These are phyloP conservation scores for Spodoptera exigua DNA, from an alignment of 2,888 invertebrate species.

Conservation along the genomic window DNA sequence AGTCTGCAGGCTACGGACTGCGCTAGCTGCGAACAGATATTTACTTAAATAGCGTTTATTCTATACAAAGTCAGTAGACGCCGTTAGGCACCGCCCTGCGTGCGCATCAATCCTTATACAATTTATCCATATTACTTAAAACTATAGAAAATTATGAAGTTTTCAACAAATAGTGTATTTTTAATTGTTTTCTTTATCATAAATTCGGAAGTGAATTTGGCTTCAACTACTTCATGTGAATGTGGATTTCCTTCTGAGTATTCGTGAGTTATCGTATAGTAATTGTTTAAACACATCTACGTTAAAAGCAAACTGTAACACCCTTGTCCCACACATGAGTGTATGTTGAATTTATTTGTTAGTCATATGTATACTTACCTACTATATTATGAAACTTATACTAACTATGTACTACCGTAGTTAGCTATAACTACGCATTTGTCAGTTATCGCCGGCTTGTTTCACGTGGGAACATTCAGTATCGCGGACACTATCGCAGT, in stretches of 20 bases:
- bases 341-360: not conserved
- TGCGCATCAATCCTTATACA: constrained; percentile 19
- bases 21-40: constrained; percentile 35
- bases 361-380: not conserved
- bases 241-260: constrained; percentile 37
- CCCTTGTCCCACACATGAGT: no score
- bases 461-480: constrained; percentile 67
- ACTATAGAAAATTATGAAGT: constrained; percentile 46
- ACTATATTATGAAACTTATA: not conserved
- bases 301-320: no score
- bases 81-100: constrained; percentile 22
- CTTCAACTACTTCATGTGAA: constrained; percentile 35
- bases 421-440: constrained; percentile 5
- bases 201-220: constrained; percentile 25
- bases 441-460: constrained; percentile 30
- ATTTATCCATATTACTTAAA: constrained; percentile 11
- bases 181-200: constrained; percentile 19
- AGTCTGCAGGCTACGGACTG: constrained; percentile 61
- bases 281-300: constrained; percentile 1
- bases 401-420: constrained; percentile 1
- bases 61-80: constrained; percentile 35
- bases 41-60: constrained; percentile 32
- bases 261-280: constrained; percentile 48
- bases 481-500: constrained; percentile 58
- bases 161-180: constrained; percentile 35